A percentile compares a stretch with the other conserved stretches of the same genome.
phyloP scores from a whole-genome alignment of 1,140 invertebrate genomes.

The Caenorhabditis briggsae region DNA sequence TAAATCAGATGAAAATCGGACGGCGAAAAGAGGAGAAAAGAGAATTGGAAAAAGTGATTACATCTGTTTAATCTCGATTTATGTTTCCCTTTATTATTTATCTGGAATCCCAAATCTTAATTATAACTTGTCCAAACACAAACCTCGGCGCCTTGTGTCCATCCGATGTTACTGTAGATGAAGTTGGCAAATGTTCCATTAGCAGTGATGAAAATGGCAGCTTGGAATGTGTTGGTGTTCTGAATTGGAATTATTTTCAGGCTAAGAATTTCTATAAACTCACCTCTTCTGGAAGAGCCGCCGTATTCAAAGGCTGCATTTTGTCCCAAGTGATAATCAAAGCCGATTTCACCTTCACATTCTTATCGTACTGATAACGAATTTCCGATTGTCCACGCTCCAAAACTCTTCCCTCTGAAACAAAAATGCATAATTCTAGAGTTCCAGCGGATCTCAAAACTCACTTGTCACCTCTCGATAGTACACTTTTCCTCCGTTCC shows the following conservation, averaged over 20 bases:
- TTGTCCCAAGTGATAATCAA: slow-evolving; percentile 78
- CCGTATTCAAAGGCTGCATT: slow-evolving; percentile 70
- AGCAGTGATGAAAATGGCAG: slow-evolving; percentile 74
- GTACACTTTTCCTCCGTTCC: slow-evolving; percentile 76
- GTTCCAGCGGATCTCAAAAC: slow-evolving; percentile 26
- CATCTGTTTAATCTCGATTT: slow-evolving; percentile 43
- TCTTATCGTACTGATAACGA: slow-evolving; percentile 77
- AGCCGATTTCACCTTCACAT: slow-evolving; percentile 72
- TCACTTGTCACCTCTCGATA: slow-evolving; percentile 69
- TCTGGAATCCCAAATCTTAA: slow-evolving; percentile 34
- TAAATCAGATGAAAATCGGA: slow-evolving; percentile 38
- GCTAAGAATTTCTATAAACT: no score
- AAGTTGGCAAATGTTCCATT: slow-evolving; percentile 78
- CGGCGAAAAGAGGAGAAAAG: not conserved
- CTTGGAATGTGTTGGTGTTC: slow-evolving; percentile 78
- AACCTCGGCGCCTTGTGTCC: slow-evolving; percentile 77
- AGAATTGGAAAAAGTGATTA: slow-evolving; percentile 20
- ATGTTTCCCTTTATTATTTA: slow-evolving; percentile 10
- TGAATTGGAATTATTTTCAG: slow-evolving; percentile 57
- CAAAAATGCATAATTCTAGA: not conserved
- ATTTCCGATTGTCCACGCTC: slow-evolving; percentile 77
- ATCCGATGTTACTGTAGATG: slow-evolving; percentile 78
- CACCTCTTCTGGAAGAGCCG: slow-evolving; percentile 71
- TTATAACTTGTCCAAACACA: slow-evolving; percentile 24
- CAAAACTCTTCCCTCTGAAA: slow-evolving; percentile 74